These are phyloP conservation scores for Athripsodes cinereus DNA, from an alignment of 2,888 invertebrate genomes.

Conservation along the genomic window DNA sequence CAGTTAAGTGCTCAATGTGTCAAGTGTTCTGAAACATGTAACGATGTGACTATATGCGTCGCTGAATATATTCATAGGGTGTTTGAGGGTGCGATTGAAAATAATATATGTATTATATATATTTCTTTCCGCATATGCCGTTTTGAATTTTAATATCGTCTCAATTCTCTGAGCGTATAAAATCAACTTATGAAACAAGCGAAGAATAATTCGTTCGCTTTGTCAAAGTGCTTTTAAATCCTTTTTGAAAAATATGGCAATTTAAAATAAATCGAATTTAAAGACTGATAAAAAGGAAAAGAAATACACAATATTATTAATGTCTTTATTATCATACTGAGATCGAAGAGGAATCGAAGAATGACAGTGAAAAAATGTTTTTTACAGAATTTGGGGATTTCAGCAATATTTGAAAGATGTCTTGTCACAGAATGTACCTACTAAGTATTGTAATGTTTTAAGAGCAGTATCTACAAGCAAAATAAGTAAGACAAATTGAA, in stretches of 20 bases:
- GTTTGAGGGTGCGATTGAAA: constrained; percentile 18
- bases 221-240: neutral
- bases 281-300: neutral
- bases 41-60: constrained; percentile 20
- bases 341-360: too few species aligned
- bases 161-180: constrained; percentile 19
- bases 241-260: neutral
- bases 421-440: too few species aligned
- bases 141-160: constrained; percentile 26
- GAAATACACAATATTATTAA: neutral
- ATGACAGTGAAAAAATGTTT: too few species aligned
- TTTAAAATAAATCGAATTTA: neutral
- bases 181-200: constrained; percentile 18
- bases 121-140: constrained; percentile 25
- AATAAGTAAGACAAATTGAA: too few species aligned
- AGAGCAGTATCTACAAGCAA: too few species aligned
- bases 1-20: constrained; percentile 1
- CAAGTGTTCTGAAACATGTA: constrained; percentile 11
- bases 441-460: too few species aligned
- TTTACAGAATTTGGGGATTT: too few species aligned
- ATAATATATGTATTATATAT: constrained; percentile 8
- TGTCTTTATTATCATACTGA: too few species aligned
- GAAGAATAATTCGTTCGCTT: neutral
- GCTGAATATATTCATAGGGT: constrained; percentile 24
- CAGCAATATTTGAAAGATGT: too few species aligned